Evolutionary conservation across 2,113 vertebrate genomes (phyloP).

Genomic region (Potamarius usumacintae): DNA sequence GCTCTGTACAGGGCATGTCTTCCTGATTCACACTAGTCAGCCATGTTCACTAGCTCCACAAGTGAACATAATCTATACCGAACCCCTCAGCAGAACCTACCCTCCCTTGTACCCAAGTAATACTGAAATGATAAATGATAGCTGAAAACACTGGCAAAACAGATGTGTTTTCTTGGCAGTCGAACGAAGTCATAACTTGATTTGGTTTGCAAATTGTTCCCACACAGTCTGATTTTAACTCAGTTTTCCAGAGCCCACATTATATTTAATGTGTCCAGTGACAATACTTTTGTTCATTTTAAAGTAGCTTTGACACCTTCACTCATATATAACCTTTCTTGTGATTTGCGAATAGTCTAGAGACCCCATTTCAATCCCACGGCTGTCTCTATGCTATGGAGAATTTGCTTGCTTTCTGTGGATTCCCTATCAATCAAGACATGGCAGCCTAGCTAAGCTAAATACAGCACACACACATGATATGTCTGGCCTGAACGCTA

Average conservation of each 20-base stretch:
- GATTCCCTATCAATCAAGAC: constrained; percentile 50
- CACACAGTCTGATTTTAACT: neutral
- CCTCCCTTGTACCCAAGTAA: neutral
- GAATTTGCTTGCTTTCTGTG: neutral
- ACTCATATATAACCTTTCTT: constrained; percentile 24
- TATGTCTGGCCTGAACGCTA: constrained; percentile 8
- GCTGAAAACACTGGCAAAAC: neutral
- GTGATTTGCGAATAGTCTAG: constrained; percentile 27
- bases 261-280: neutral
- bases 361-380: constrained; percentile 61
- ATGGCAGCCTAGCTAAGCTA: constrained; percentile 29
- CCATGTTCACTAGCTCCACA: neutral
- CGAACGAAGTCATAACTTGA: neutral
- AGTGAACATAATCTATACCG: neutral
- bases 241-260: neutral
- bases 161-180: neutral
- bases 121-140: neutral
- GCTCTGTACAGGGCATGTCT: neutral
- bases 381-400: neutral
- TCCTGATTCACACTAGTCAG: neutral
- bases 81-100: neutral
- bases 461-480: constrained; percentile 14
- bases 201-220: neutral
- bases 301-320: neutral
- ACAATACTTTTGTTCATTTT: neutral